Conservation (phyloP, 1,140 invertebrate species). For the Zaprionus gabonicus region DNA sequence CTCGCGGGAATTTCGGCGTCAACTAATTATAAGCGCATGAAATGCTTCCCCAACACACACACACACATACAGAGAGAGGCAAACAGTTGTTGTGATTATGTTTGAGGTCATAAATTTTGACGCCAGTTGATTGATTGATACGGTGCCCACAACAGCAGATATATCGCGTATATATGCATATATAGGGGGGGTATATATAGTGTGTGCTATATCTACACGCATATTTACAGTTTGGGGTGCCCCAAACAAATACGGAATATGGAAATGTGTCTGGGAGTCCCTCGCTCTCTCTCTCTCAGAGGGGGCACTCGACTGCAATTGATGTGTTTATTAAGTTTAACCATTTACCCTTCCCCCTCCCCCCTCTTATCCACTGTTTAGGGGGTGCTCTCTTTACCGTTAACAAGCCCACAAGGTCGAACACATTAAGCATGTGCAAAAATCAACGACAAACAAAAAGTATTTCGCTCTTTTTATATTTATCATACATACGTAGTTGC, state of each 20-base stretch:
- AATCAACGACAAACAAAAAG: constrained; percentile 60
- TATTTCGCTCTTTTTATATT: constrained; percentile 39
- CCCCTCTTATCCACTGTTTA: not conserved
- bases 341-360: not conserved
- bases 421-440: constrained; percentile 58
- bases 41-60: constrained; percentile 35
- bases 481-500: not conserved
- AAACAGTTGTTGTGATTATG: constrained; percentile 63
- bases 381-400: constrained; percentile 18
- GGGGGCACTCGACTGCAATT: constrained; percentile 41
- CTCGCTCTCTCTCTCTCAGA: not conserved
- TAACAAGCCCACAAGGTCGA: constrained; percentile 68
- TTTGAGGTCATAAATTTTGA: constrained; percentile 78
- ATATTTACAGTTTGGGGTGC: constrained; percentile 3
- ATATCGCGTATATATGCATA: constrained; percentile 18
- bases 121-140: constrained; percentile 75
- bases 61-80: constrained; percentile 1
- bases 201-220: constrained; percentile 4
- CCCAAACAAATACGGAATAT: constrained; percentile 27
- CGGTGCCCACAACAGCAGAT: constrained; percentile 3
- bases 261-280: constrained; percentile 1
- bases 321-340: constrained; percentile 56
- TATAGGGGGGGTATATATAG: constrained; percentile 15
- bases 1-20: constrained; percentile 28
- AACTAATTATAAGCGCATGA: constrained; percentile 69